Conservation (phyloP, 2,113 vertebrate genomes). For the Osmerus eperlanus region DNA sequence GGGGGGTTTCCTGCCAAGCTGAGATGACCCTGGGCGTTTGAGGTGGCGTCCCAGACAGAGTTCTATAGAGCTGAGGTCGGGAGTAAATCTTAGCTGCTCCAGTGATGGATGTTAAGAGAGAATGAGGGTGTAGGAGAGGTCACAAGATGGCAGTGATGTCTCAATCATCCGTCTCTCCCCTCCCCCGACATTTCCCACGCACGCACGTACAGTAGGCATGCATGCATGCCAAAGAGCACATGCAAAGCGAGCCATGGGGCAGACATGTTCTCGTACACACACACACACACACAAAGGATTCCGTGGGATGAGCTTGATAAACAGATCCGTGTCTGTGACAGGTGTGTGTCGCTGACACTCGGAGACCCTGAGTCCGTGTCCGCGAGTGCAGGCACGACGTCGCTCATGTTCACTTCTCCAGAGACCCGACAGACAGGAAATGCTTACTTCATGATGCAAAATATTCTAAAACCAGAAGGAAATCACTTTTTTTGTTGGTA, state of each 20-base stretch:
- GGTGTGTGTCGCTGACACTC: not conserved
- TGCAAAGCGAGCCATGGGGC: too few relatives aligned
- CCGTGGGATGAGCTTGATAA: not conserved
- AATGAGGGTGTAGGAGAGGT: conserved; percentile 16
- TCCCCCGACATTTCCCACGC: not conserved
- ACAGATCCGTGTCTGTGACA: not conserved
- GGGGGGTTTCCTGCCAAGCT: conserved; percentile 52
- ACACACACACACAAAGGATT: not conserved
- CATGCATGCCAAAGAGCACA: too few relatives aligned
- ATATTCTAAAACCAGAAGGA: conserved; percentile 26
- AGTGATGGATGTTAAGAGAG: conserved; percentile 54
- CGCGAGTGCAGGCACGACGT: conserved; percentile 10
- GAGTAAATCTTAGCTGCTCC: conserved; percentile 63
- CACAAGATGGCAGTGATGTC: conserved; percentile 1
- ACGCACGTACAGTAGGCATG: not conserved
- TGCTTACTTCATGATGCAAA: conserved; percentile 1
- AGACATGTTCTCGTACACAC: not conserved
- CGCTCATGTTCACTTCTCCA: conserved; percentile 40
- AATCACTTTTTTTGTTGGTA: too few relatives aligned
- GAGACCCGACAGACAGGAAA: conserved; percentile 18
- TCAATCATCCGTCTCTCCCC: not conserved
- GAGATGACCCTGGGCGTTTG: conserved; percentile 53
- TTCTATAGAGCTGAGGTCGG: conserved; percentile 48
- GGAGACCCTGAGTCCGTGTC: not conserved
- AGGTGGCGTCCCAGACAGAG: conserved; percentile 57